Percentiles rank a stretch among this genome's conserved stretches.
Evolutionary conservation across 2,888 invertebrate species (phyloP).

Genomic region (Tineola bisselliella): DNA sequence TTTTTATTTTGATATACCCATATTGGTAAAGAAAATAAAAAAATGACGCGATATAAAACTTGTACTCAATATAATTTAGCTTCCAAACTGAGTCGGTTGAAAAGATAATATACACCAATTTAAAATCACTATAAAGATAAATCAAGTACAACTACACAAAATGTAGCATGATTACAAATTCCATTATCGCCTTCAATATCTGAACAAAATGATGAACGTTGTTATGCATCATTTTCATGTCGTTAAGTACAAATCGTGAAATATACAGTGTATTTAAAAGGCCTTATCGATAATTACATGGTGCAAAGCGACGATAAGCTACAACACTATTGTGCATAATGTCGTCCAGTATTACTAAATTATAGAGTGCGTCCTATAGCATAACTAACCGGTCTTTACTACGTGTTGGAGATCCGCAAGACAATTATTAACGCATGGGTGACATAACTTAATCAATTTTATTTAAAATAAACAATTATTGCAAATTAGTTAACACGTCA

Average conservation of each 20-base stretch:
- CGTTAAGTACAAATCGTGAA: slow-evolving; percentile 47
- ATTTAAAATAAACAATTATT: background rate
- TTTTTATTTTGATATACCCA: no score
- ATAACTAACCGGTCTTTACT: slow-evolving; percentile 8
- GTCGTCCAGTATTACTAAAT: slow-evolving; percentile 53
- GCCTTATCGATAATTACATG: slow-evolving; percentile 46
- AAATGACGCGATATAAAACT: no score
- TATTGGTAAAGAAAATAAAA: no score
- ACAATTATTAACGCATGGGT: background rate
- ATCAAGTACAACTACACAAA: background rate
- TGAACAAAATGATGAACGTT: slow-evolving; percentile 27
- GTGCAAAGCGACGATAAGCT: slow-evolving; percentile 46
- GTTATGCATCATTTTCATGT: slow-evolving; percentile 47
- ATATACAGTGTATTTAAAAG: slow-evolving; percentile 27
- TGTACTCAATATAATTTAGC: no score
- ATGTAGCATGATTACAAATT: slow-evolving; percentile 22
- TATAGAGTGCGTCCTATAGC: slow-evolving; percentile 27
- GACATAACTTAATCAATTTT: background rate
- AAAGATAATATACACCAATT: background rate
- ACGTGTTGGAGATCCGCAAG: slow-evolving; percentile 3
- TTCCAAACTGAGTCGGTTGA: no score
- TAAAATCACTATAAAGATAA: background rate
- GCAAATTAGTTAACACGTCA: no score
- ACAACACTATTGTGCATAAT: slow-evolving; percentile 58
- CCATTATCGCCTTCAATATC: slow-evolving; percentile 27